Percentiles rank a stretch among this genome's conserved stretches.
phyloP scores from a whole-genome alignment of 2,797 vertebrate species.

The Hydrophis major region DNA sequence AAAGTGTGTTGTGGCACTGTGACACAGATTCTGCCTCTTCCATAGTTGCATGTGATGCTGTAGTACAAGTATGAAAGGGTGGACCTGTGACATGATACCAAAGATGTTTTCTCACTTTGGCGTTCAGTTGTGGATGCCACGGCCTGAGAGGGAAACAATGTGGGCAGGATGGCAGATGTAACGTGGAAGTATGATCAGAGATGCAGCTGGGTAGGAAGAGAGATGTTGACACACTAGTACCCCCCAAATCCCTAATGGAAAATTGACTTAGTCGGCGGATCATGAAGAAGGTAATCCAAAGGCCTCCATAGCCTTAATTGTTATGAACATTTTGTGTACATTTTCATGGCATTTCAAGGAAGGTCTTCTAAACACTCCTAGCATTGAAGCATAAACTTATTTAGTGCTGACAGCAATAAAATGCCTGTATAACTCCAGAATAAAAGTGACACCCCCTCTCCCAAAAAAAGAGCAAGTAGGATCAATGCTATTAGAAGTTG shows the following conservation, averaged over 20 bases:
- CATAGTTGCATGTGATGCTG: not conserved
- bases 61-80: not conserved
- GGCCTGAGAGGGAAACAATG: not conserved
- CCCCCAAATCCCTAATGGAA: not conserved
- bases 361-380: not conserved
- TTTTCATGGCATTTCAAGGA: not conserved
- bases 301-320: not conserved
- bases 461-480: not conserved
- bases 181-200: not conserved
- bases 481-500: not conserved
- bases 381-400: not conserved
- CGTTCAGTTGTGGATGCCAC: not conserved
- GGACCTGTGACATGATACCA: not conserved
- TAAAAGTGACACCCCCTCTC: not conserved
- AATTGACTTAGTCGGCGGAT: not conserved
- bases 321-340: not conserved
- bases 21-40: not conserved
- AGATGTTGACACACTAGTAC: not conserved
- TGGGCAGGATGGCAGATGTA: not conserved
- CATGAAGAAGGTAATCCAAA: not conserved
- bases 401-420: not conserved
- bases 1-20: not conserved
- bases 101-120: not conserved
- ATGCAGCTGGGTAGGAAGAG: not conserved
- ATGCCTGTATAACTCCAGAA: not conserved